A percentile compares a stretch with the other conserved stretches of the same genome.
These are phyloP conservation scores for Muntiacus reevesi DNA, from an alignment of 2,113 vertebrate genomes.

Conservation along the genomic window DNA sequence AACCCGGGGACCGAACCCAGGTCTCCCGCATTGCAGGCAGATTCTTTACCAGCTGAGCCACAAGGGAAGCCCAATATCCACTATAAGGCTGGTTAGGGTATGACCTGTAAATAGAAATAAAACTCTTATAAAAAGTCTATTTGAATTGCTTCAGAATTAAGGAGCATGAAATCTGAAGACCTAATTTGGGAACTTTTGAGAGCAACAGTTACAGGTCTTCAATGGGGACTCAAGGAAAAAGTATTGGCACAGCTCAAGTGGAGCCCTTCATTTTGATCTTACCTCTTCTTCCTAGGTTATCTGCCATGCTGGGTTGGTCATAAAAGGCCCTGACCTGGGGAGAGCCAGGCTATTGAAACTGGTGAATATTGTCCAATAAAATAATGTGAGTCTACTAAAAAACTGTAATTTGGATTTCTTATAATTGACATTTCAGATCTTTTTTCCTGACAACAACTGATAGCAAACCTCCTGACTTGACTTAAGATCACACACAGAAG, in stretches of 20 bases:
- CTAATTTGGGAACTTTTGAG: neutral
- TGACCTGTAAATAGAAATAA: neutral
- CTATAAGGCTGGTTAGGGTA: neutral
- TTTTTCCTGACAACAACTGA: neutral
- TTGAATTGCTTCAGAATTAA: neutral
- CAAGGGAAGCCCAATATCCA: neutral
- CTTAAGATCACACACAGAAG: neutral
- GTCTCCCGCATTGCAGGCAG: accelerated
- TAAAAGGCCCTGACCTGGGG: neutral
- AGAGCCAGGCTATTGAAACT: neutral
- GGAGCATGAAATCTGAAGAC: neutral
- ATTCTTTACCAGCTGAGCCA: neutral
- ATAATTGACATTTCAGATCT: accelerated
- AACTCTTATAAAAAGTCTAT: neutral
- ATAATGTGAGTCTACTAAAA: neutral
- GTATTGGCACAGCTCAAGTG: neutral
- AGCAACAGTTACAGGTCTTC: accelerated
- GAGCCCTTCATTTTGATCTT: neutral
- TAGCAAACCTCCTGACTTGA: accelerated
- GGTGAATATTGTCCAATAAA: neutral
- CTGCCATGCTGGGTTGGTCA: neutral
- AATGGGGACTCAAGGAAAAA: neutral
- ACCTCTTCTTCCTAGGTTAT: neutral
- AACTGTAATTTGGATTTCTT: neutral
- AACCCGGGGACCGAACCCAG: accelerated